A percentile compares a stretch with the other conserved stretches of the same genome.
These are phyloP conservation scores for Volucella bombylans DNA, from an alignment of 2,888 invertebrate species.

Conservation along the genomic window DNA sequence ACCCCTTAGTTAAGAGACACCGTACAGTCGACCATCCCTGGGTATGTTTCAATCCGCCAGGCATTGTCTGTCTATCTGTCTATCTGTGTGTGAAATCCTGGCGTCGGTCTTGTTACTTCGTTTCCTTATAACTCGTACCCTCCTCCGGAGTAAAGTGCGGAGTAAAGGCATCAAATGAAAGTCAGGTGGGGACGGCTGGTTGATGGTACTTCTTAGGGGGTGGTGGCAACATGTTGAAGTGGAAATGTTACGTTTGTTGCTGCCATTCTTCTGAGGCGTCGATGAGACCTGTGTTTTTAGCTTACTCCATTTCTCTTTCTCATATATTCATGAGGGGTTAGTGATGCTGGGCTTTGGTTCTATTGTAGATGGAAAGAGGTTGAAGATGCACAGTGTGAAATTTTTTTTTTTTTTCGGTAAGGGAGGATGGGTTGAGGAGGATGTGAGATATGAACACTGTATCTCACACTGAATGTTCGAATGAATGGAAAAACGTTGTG, in stretches of 20 bases:
- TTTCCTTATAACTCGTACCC: constrained; percentile 22
- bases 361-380: background rate
- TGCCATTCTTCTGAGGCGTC: constrained; percentile 67
- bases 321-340: constrained; percentile 71
- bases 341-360: constrained; percentile 13
- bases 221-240: constrained; percentile 64
- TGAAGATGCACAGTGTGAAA: constrained; percentile 38
- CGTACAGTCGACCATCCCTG: background rate
- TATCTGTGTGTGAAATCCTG: constrained; percentile 38
- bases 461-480: constrained; percentile 27
- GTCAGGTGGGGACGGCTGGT: constrained; percentile 39
- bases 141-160: constrained; percentile 53
- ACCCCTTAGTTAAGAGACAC: constrained; percentile 28
- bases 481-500: constrained; percentile 16
- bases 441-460: background rate
- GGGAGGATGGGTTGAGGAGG: background rate
- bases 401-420: constrained; percentile 9
- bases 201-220: background rate
- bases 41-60: constrained; percentile 12
- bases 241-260: constrained; percentile 59
- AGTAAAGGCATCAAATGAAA: constrained; percentile 53
- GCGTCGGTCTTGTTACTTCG: constrained; percentile 37
- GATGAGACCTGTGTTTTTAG: constrained; percentile 67
- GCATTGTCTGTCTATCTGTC: constrained; percentile 62
- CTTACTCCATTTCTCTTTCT: constrained; percentile 37